Evolutionary conservation across 2,113 vertebrate species (phyloP).

Genomic region (Arizona elegans): DNA sequence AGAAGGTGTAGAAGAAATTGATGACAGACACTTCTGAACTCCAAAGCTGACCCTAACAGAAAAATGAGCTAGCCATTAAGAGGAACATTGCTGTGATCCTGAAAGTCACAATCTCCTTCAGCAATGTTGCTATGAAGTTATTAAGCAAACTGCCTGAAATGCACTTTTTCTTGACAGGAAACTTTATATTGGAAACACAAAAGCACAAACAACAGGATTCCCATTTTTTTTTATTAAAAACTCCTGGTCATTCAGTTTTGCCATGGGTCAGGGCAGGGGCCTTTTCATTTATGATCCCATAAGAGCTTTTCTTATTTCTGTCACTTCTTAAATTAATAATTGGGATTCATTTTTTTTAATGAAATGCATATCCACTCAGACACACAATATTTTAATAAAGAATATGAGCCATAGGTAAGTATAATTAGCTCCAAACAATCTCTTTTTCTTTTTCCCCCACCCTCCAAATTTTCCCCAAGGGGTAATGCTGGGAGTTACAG

Average conservation of each 20-base stretch:
- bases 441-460: no score
- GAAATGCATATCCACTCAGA: neutral
- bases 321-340: neutral
- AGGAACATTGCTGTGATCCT: constrained; percentile 6
- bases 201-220: constrained; percentile 5
- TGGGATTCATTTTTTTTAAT: neutral
- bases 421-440: neutral
- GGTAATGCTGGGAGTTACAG: neutral
- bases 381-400: neutral
- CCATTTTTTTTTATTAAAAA: constrained; percentile 1
- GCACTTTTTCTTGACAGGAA: constrained; percentile 9
- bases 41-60: neutral
- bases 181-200: constrained; percentile 1
- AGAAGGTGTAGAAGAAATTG: neutral
- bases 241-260: neutral
- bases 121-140: neutral
- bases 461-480: neutral
- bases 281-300: neutral
- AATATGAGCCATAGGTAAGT: neutral
- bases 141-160: constrained; percentile 27
- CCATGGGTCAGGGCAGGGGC: neutral
- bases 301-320: neutral
- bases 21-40: constrained; percentile 30
- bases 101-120: constrained; percentile 32
- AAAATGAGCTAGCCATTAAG: constrained; percentile 18